A percentile compares a stretch with the other conserved stretches of the same genome.
These are phyloP conservation scores for Hirudinaria manillensis DNA, from an alignment of 2,888 invertebrate species.

Conservation along the genomic window DNA sequence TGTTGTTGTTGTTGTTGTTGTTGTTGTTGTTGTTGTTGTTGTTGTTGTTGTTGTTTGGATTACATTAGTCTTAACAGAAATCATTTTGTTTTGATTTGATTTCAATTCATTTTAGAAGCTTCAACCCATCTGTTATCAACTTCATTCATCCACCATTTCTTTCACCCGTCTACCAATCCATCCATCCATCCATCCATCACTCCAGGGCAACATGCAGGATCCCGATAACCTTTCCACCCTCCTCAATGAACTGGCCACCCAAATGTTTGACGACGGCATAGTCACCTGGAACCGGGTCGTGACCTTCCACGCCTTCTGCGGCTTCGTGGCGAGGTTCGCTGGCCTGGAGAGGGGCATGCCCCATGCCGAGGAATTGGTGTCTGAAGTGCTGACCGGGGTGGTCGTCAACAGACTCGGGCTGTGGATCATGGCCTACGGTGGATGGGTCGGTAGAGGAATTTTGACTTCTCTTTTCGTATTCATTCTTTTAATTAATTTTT, in stretches of 20 bases:
- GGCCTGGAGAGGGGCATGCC: conserved; percentile 36
- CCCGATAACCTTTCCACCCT: conserved; percentile 36
- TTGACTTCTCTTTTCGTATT: neutral
- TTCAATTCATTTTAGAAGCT: too few species aligned
- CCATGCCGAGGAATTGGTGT: conserved; percentile 38
- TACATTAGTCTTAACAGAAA: too few species aligned
- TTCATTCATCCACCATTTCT: too few species aligned
- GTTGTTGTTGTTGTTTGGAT: too few species aligned
- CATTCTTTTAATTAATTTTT: neutral
- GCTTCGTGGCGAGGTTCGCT: conserved; percentile 38
- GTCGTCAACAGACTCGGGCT: conserved; percentile 41
- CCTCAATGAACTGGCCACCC: conserved; percentile 37
- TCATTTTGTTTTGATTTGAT: too few species aligned
- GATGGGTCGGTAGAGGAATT: conserved; percentile 38
- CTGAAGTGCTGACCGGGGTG: conserved; percentile 36
- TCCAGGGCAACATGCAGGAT: conserved; percentile 32
- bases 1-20: too few species aligned
- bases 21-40: too few species aligned
- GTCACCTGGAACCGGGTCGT: conserved; percentile 42
- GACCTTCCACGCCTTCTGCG: conserved; percentile 41
- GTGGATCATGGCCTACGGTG: conserved; percentile 41
- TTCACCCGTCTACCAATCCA: neutral
- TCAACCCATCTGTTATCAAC: too few species aligned
- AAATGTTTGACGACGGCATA: conserved; percentile 39
- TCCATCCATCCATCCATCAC: conserved; percentile 10